Evolutionary conservation across 2,113 vertebrate species (phyloP).

Genomic region (Ariopsis seemanni): DNA sequence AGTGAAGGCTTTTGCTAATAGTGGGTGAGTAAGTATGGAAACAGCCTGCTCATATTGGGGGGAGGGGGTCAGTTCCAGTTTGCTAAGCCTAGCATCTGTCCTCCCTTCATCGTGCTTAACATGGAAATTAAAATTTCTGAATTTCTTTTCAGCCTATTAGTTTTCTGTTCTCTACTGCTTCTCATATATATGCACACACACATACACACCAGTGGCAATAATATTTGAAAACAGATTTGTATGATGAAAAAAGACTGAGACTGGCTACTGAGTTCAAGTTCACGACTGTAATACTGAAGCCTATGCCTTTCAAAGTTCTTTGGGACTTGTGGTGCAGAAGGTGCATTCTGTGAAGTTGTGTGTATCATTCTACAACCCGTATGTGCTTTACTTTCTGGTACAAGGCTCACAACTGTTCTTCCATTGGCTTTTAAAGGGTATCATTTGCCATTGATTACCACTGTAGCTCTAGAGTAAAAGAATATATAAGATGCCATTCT

Average conservation of each 20-base stretch:
- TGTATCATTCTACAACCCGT: background rate
- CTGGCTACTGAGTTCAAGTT: background rate
- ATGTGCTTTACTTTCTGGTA: background rate
- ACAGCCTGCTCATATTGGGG: background rate
- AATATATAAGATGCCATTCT: background rate
- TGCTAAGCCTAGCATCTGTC: conserved; percentile 17
- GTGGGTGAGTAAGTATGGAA: background rate
- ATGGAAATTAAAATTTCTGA: background rate
- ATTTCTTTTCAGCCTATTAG: background rate
- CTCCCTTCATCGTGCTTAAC: background rate
- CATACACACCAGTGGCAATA: too few species aligned
- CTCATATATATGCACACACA: too few species aligned
- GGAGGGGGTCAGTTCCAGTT: background rate
- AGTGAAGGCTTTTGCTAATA: conserved; percentile 4
- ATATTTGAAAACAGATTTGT: background rate
- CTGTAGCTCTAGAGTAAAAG: background rate
- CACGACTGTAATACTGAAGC: background rate
- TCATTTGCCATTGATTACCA: background rate
- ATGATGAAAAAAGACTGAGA: background rate
- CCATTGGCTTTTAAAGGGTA: background rate
- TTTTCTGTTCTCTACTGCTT: background rate
- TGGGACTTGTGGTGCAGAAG: background rate
- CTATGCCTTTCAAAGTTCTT: background rate
- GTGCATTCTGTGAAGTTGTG: background rate
- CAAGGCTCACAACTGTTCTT: background rate